Evolutionary conservation across 23 tunicate species (phyloP).

Genomic region (Styela clava): DNA sequence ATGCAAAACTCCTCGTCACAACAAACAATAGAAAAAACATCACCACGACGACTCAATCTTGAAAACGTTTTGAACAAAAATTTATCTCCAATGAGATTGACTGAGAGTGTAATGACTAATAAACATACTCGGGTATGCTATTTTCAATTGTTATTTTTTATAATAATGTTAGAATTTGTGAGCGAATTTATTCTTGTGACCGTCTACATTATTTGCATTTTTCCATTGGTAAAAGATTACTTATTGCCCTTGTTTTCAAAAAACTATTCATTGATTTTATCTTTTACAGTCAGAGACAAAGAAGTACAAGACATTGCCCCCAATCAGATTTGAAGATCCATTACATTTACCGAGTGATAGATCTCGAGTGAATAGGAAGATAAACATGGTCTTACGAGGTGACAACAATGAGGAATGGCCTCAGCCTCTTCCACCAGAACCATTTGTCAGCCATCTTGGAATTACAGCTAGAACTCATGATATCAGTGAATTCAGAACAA

Average conservation of each 20-base stretch:
- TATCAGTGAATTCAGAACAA: conserved; percentile 71
- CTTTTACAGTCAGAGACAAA: conserved; percentile 55
- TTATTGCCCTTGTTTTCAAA: too few species aligned
- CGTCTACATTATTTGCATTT: too few species aligned
- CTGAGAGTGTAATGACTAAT: conserved; percentile 28
- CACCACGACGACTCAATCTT: conserved; percentile 46
- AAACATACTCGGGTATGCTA: neutral
- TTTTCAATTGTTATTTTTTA: too few species aligned
- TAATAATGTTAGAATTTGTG: neutral
- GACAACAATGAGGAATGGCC: conserved; percentile 45
- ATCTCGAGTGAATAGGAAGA: conserved; percentile 42
- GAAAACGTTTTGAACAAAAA: conserved; percentile 70
- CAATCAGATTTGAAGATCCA: conserved; percentile 84
- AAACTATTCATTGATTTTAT: too few species aligned
- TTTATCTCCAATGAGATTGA: conserved; percentile 35
- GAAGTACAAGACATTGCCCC: conserved; percentile 72
- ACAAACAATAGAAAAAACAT: conserved; percentile 24
- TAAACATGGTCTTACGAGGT: conserved; percentile 33
- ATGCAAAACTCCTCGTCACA: conserved; percentile 18
- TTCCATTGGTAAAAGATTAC: too few species aligned
- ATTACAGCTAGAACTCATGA: conserved; percentile 89
- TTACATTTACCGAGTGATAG: conserved; percentile 80
- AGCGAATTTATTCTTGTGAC: too few species aligned
- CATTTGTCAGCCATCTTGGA: conserved; percentile 64
- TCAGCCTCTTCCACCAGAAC: conserved; percentile 70